Conservation (phyloP, 2,113 vertebrate species). For the Xiphias gladius region DNA sequence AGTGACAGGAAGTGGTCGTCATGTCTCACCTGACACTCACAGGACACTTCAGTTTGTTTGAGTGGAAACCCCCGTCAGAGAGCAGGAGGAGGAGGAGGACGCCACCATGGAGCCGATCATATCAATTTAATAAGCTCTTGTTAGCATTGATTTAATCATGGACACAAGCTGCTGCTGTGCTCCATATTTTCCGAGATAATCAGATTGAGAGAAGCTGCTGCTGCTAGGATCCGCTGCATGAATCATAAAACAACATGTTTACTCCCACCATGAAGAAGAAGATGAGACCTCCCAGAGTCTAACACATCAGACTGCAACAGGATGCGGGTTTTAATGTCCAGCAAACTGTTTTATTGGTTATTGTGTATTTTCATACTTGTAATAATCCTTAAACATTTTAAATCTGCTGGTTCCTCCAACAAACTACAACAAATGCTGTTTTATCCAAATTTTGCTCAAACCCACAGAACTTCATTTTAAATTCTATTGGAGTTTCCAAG, state of each 20-base stretch:
- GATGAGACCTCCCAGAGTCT: conserved; percentile 14
- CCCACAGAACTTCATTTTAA: too few species aligned
- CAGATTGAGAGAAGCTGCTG: conserved; percentile 43
- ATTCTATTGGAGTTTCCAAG: too few species aligned
- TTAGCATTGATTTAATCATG: conserved; percentile 66
- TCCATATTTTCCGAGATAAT: conserved; percentile 48
- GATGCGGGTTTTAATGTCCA: background rate
- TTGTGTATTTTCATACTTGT: too few species aligned
- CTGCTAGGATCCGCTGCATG: conserved; percentile 31
- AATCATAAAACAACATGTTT: conserved; percentile 54
- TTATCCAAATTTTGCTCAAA: too few species aligned
- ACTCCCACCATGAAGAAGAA: conserved; percentile 13
- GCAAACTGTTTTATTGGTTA: background rate
- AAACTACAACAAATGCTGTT: too few species aligned
- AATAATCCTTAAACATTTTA: too few species aligned
- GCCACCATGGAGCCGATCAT: conserved; percentile 51
- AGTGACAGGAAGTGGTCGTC: conserved; percentile 1
- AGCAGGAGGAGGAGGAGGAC: conserved; percentile 12
- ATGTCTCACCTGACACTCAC: background rate
- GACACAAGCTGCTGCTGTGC: conserved; percentile 53
- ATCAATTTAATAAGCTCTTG: conserved; percentile 61
- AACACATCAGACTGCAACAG: background rate
- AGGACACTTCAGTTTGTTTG: background rate
- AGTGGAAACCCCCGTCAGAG: conserved; percentile 38
- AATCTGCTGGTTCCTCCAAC: too few species aligned